Evolutionary conservation across 2,888 invertebrate species (phyloP), one percentile per base, ranked within the genome.

Genomic region (Drosophila niveifrons): DNA sequence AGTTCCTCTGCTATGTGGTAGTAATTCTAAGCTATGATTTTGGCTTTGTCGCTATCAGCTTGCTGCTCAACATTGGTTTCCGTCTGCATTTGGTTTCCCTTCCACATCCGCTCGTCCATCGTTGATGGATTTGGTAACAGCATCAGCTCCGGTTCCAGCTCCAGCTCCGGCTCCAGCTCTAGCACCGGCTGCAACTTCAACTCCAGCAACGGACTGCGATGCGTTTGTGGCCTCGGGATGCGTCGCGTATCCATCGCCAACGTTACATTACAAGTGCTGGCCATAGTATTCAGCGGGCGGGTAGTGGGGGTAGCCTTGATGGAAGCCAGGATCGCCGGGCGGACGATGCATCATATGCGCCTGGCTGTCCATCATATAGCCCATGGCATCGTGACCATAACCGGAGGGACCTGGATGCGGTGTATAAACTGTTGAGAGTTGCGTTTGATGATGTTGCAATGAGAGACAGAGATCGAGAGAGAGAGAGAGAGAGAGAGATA

Each of bases 301-400:
- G 94, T 97, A 97, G 92, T 96, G 96, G 90, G 94, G 94, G 94
- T 97, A 97, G 92, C 97, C 97, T 94, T 97, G 97, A 94, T 97
- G 97, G 95, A 97, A 97, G 94, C 96, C 96, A 69, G 97, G 96
- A 94, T 97, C 97, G 89, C 96, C 96, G 86, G 97, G 97, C 91
- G 97, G 97, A 94, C 97, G 96, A 94, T 97, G 97, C 96, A 97
- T 97, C 97, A 98, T 98, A 94, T 97, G 97, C 91, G 95, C 95
- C 94, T 97, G 97, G 90, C 97, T 97, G 94, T 98, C 98, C 97
- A 98, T 98, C 97, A 98, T 98, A 93, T 98, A 98, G 93, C 98
- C 97, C 95, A 97, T 97, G 91, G 97, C 97, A 93, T 98, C 98
- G 87, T 98, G 98, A 94, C 98, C 98, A 94, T 98, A 98, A 90